Base-by-base conservation (phyloP, 2,888 invertebrate species). In the Cremastobaeus sp. region DNA sequence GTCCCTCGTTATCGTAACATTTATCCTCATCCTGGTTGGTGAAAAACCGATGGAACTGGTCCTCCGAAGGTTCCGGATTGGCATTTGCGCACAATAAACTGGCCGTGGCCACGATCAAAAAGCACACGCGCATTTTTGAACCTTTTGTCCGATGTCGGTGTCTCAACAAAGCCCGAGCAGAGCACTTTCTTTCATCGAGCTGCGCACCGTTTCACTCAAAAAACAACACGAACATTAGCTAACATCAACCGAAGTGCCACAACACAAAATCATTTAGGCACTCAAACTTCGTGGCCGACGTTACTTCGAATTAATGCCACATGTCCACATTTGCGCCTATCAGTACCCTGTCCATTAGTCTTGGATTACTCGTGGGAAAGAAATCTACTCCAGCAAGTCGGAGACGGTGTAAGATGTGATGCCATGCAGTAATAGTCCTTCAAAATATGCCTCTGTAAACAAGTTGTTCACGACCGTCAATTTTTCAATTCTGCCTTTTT, bases 1-100 rank as follows among this genome's bases (percentile, higher is more conserved):
- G 81, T 69, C 85, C 85, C 1, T 41, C 76, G 11, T 79, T 81
- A 55, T 87, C 86, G 71, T 88, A 87, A 70, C 87, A 88, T 64
- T 84, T 86, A 52, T 84, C 85, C 71, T 87, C 86, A 14, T 84
- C 85, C 1, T 83, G 79, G 52, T 74, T 80, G 20, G 81, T 81
- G 3, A 80, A 77, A 3, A 81, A 78, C 18, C 70, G 77, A 37
- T 81, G 80, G 34, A 82, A 82, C 14, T 79, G 77, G 6, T 83
- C 84, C 2, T 85, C 84, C 3, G 81, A 75, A 0, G 85, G 82
- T 50, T 86, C 87, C 41, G 87, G 85, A 25, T 86, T 85, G 55
- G 82, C 84, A 3, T 74, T 66, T 43, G 75, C 77, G 21, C 77
- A 57, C 25, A 72, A 41, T 32, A 77, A 48, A 50, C 35, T 76